Evolutionary conservation across 2,797 vertebrate genomes (phyloP).

Genomic region (Mormyrus proboscirostris): DNA sequence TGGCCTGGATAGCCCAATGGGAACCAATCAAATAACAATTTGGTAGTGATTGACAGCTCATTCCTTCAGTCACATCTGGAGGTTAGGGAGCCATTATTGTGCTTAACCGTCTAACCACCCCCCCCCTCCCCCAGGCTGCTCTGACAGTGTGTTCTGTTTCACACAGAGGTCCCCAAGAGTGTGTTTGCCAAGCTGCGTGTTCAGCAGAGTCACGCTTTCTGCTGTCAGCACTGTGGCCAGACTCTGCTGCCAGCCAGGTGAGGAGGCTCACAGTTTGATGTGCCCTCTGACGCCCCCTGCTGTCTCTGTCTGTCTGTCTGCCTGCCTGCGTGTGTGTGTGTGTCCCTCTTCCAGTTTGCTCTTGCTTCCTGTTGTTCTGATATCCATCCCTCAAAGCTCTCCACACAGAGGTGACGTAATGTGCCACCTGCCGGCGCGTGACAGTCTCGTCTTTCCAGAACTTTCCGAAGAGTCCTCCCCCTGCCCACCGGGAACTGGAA

Average conservation of each 20-base stretch:
- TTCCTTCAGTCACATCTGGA: background rate
- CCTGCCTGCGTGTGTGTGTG: background rate
- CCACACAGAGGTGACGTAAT: background rate
- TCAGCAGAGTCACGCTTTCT: constrained; percentile 66
- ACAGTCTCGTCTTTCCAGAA: constrained; percentile 50
- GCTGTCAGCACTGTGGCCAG: constrained; percentile 81
- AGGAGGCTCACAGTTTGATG: constrained; percentile 41
- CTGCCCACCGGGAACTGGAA: constrained; percentile 87
- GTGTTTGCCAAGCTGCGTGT: constrained; percentile 62
- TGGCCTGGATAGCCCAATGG: background rate
- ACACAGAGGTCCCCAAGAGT: constrained; percentile 57
- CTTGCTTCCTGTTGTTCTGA: background rate
- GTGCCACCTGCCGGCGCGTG: background rate
- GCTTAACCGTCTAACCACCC: background rate
- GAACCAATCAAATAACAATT: background rate
- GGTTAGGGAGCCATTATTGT: background rate
- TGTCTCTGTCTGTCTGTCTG: background rate
- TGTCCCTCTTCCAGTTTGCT: background rate
- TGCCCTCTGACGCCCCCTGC: background rate
- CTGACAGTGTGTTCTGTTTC: constrained; percentile 32
- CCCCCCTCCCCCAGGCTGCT: background rate
- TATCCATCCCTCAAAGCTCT: background rate
- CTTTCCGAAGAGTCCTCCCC: constrained; percentile 80
- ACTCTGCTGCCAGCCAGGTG: constrained; percentile 73
- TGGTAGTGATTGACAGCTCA: background rate